Evolutionary conservation across 1,140 invertebrate genomes (phyloP).

Genomic region (Bemisia tabaci): DNA sequence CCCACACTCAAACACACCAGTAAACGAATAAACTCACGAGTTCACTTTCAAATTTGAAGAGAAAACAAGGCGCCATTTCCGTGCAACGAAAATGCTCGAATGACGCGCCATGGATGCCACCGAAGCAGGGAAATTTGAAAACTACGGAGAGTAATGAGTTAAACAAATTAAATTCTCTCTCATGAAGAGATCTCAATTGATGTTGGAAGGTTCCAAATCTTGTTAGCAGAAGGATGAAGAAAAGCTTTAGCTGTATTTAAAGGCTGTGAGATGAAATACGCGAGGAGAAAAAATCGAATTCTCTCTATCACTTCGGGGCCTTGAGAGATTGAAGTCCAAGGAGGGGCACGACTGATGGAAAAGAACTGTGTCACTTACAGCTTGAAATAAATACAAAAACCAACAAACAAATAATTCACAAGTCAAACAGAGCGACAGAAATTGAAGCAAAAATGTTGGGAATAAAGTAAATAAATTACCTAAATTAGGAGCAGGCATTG

Average conservation of each 20-base stretch:
- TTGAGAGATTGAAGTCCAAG: neutral
- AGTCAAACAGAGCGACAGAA: too few species aligned
- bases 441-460: too few species aligned
- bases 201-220: too few species aligned
- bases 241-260: too few species aligned
- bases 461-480: too few species aligned
- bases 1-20: too few species aligned
- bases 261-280: too few species aligned
- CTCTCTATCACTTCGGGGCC: neutral
- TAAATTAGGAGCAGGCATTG: slow-evolving; percentile 33
- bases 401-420: too few species aligned
- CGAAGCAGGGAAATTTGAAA: slow-evolving; percentile 13
- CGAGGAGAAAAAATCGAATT: too few species aligned
- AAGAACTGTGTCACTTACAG: neutral
- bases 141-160: neutral
- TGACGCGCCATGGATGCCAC: slow-evolving; percentile 15
- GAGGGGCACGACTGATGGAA: neutral
- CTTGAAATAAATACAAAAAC: neutral
- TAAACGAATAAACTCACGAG: too few species aligned
- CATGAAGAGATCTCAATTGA: too few species aligned
- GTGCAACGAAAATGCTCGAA: slow-evolving; percentile 9
- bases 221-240: too few species aligned
- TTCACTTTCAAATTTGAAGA: neutral
- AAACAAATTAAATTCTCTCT: neutral
- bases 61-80: slow-evolving; percentile 12